Evolutionary conservation across 2,797 vertebrate genomes (phyloP), one percentile per base, ranked within the genome.

Genomic region (Liasis olivaceus): DNA sequence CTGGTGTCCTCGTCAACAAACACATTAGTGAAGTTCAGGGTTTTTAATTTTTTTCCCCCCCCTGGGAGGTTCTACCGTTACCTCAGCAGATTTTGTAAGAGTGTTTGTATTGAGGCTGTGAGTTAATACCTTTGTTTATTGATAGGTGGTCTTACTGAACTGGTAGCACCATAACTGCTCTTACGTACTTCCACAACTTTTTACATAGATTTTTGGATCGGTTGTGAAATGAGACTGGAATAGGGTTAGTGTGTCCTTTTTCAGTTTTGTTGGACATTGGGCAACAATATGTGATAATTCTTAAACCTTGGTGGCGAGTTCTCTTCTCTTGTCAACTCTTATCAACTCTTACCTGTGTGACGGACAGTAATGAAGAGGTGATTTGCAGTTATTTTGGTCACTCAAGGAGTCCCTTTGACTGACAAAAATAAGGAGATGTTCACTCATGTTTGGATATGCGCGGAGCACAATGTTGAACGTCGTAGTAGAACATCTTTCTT

Each of bases 61-160:
- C 20, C 28, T 81, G 63, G 28, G 24, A n/a, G 47, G 31, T n/a
- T 62, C 24, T n/a, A 0, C 85, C 54, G 85, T 89, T 17, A n/a
- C 62, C 94, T 93, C 91, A 93, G 92, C 93, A 87, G 6, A 90
- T 95, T 96, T 95, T 58, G 59, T 96, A 95, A 97, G 93, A 89
- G 11, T 28, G 36, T 31, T 63, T 54, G 11, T 31, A 26, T 31
- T 31, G 14, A 81, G 47, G 6, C 8, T n/a, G 36, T 20, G 8
- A 22, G 66, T 72, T 56, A 15, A 89, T 81, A n/a, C 28, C 24
- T 14, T 64, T 88, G 22, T 63, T 58, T 22, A 87, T 64, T 88
- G 87, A 26, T 8, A 47, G 72, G 56, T 22, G 17, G 9, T 42
- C 28, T 26, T 66, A 66, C 28, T 51, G 20, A 31, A 60, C 31